Conservation (phyloP, 2,888 invertebrate genomes). For the Hyposoter dolosus region DNA sequence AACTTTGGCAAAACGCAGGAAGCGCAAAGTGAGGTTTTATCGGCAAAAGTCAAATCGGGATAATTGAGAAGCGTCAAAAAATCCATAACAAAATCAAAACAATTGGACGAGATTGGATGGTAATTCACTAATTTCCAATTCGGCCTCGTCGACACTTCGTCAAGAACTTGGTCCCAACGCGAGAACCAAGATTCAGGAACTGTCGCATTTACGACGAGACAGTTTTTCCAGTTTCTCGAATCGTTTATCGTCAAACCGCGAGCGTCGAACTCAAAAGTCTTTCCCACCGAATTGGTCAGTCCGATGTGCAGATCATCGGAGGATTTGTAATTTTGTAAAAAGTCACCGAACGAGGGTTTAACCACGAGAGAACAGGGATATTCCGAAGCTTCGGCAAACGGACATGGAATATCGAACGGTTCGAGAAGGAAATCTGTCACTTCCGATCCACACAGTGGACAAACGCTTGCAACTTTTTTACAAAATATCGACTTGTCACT, state of each 20-base stretch:
- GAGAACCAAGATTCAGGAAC: constrained; percentile 79
- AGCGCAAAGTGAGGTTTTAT: constrained; percentile 88
- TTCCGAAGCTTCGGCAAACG: constrained; percentile 93
- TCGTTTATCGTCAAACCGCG: constrained; percentile 87
- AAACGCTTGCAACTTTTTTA: constrained; percentile 90
- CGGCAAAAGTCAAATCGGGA: constrained; percentile 72
- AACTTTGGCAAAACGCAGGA: constrained; percentile 93
- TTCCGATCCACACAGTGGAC: constrained; percentile 89
- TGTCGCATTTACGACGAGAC: constrained; percentile 74
- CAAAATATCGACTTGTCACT: constrained; percentile 92
- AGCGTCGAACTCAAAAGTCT: constrained; percentile 94
- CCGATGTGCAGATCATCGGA: constrained; percentile 96
- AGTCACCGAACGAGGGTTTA: constrained; percentile 95
- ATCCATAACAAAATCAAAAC: constrained; percentile 94
- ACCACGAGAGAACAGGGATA: constrained; percentile 93
- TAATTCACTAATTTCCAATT: constrained; percentile 90
- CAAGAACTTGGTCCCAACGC: constrained; percentile 79
- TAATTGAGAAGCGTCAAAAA: constrained; percentile 91
- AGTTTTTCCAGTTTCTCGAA: constrained; percentile 77
- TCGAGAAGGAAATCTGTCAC: constrained; percentile 69
- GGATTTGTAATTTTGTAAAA: constrained; percentile 93
- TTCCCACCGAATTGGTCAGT: constrained; percentile 92
- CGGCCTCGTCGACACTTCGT: constrained; percentile 83
- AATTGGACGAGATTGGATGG: constrained; percentile 92
- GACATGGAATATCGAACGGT: constrained; percentile 90